These are phyloP conservation scores for Drosophila prosaltans DNA, from an alignment of 1,140 invertebrate species.

Conservation along the genomic window DNA sequence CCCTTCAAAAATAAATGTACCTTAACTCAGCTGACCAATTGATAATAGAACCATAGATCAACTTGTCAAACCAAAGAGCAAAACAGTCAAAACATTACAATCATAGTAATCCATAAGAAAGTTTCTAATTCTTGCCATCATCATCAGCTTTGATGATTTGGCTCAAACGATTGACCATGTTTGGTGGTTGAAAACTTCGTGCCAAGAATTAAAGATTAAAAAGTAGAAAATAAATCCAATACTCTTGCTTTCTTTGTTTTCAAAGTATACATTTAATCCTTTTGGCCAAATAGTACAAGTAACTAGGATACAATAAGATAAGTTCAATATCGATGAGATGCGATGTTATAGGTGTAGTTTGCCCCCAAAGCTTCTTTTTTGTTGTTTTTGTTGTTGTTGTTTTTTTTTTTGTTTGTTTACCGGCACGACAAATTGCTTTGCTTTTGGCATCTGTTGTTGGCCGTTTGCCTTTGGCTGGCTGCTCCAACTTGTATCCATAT, in stretches of 20 bases:
- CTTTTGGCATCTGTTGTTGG: conserved; percentile 69
- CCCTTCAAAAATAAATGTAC: background rate
- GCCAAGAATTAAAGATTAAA: conserved; percentile 41
- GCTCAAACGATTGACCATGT: conserved; percentile 30
- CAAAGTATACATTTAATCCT: too few species aligned
- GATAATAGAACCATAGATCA: conserved; percentile 6
- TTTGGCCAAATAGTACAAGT: background rate
- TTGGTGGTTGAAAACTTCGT: conserved; percentile 42
- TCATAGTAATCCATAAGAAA: conserved; percentile 26
- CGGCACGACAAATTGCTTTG: conserved; percentile 75
- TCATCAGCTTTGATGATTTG: conserved; percentile 51
- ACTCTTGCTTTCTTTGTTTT: conserved; percentile 49
- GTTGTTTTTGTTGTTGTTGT: too few species aligned
- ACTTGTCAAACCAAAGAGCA: conserved; percentile 2
- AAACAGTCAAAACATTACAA: background rate
- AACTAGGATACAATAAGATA: background rate
- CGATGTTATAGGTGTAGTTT: background rate
- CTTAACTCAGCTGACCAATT: background rate
- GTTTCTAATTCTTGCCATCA: conserved; percentile 55
- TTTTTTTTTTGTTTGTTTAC: conserved; percentile 54
- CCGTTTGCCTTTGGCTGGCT: conserved; percentile 22
- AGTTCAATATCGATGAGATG: background rate
- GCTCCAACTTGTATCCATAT: conserved; percentile 48
- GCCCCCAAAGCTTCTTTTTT: conserved; percentile 8
- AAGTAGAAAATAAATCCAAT: conserved; percentile 27